phyloP scores from a whole-genome alignment of 2,113 vertebrate genomes.

The Leucopsar rothschildi region DNA sequence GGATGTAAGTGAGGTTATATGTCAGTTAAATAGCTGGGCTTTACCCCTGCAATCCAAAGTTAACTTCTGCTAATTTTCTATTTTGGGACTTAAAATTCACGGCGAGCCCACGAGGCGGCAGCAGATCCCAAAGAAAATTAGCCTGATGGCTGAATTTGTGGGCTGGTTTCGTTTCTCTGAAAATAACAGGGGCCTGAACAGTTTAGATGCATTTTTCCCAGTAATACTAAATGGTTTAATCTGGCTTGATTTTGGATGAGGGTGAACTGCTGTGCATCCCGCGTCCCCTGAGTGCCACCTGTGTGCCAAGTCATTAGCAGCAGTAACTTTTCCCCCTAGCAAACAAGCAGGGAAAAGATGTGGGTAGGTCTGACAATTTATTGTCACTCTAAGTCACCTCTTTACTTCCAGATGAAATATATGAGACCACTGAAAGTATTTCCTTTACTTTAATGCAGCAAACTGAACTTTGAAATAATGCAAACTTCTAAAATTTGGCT shows the following conservation, averaged over 20 bases:
- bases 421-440: neutral
- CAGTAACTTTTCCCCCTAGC: neutral
- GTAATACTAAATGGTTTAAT: neutral
- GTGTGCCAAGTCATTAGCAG: neutral
- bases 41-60: neutral
- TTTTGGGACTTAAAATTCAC: neutral
- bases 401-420: neutral
- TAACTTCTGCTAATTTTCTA: neutral
- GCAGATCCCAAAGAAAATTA: neutral
- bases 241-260: neutral
- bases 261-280: neutral
- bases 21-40: neutral
- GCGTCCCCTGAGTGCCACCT: neutral
- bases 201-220: neutral
- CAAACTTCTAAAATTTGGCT: neutral
- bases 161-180: neutral
- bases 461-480: neutral
- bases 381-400: neutral
- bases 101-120: neutral
- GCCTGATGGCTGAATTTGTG: fast-evolving
- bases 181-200: neutral
- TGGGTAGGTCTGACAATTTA: neutral
- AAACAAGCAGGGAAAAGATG: neutral
- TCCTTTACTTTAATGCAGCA: neutral
- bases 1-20: neutral